Conservation (phyloP, 2,888 invertebrate genomes). For the Periphyllus acericola region DNA sequence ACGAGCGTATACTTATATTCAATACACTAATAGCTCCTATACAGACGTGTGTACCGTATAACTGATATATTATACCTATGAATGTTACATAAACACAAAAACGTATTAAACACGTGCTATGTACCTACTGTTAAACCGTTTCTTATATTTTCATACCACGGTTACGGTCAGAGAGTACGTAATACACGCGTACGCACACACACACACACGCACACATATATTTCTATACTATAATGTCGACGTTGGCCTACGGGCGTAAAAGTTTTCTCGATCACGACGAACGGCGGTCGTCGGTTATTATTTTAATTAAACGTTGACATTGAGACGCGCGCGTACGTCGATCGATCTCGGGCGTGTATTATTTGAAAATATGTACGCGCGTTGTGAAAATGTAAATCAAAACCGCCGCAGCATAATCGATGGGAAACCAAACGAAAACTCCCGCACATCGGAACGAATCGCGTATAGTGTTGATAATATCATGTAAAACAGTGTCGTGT, state of each 20-base stretch:
- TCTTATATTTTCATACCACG: background rate
- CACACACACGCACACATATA: background rate
- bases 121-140: slow-evolving; percentile 15
- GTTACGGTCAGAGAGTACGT: background rate
- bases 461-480: background rate
- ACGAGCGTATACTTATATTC: no score
- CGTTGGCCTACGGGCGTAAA: background rate
- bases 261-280: slow-evolving; percentile 48
- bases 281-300: slow-evolving; percentile 8
- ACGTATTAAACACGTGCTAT: background rate
- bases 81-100: background rate
- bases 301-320: slow-evolving; percentile 45
- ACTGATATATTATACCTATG: no score
- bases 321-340: slow-evolving; percentile 21
- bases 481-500: no score
- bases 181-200: background rate
- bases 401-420: background rate
- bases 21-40: no score
- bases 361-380: no score
- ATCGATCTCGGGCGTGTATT: background rate
- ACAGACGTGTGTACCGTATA: no score
- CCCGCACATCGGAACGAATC: background rate
- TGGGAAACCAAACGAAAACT: slow-evolving; percentile 3
- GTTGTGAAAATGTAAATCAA: background rate
- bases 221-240: background rate